Base-by-base conservation (phyloP, 2,113 vertebrate species). In the Casuarius casuarius region DNA sequence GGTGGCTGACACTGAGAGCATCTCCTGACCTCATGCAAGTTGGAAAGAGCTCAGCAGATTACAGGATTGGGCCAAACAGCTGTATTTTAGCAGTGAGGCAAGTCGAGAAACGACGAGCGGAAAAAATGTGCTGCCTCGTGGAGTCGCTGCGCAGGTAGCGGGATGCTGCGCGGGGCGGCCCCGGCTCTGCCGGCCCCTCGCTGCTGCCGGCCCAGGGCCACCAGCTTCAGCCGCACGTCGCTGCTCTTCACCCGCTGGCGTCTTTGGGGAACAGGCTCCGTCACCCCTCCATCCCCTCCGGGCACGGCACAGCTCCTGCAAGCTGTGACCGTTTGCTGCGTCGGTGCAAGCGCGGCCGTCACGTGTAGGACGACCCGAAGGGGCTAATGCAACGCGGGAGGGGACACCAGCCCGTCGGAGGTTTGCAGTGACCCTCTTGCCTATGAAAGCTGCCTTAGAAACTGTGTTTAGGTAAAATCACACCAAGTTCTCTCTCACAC, bases 61-160 rank as follows among this genome's bases (percentile, higher is more conserved):
- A 16, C 61, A 23, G 26, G 44, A n/a, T 16, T 22, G 28, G 40
- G 29, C 20, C 80, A 67, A 84, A 59, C 51, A 12, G 10, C 52
- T 33, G 9, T 76, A 49, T 29, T 40, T 26, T 38, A 21, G 44
- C 31, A 33, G 58, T 0, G 5, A 62, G 61, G 42, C 51, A 49
- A 7, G 1, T 0, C 83, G n/a, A 44, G 65, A n/a, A 40, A 22
- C 0, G 12, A 12, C 1, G 8, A 56, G 66, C 2, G 73, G 78
- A 21, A 11, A 44, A 35, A 11, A n/a, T 2, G 1, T 59, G 21
- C 59, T 20, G n/a, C 21, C 9, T 10, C 9, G 0, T 9, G 46
- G 40, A 22, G n/a, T 16, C 35, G 3, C 2, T 26, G 25, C 33
- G 51, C 12, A 38, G 38, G 38, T 38, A 38, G 38, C 38, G 38